Percentiles rank a stretch among this genome's conserved stretches.
These are phyloP conservation scores for Scomber japonicus DNA, from an alignment of 2,113 vertebrate genomes.

Conservation along the genomic window DNA sequence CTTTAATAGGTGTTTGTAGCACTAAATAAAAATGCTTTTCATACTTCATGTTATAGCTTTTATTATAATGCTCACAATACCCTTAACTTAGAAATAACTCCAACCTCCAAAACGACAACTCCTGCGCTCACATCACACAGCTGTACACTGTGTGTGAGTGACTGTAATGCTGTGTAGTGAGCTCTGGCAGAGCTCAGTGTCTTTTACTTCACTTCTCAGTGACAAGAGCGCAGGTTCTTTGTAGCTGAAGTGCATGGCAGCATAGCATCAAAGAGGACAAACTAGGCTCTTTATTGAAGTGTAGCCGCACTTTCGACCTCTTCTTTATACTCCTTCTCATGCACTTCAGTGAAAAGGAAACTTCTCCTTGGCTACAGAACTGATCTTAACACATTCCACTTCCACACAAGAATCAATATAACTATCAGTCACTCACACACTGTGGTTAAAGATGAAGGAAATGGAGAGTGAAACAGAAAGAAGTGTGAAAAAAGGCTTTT, in stretches of 20 bases:
- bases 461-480: constrained; percentile 36
- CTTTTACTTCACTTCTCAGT: constrained; percentile 71
- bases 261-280: constrained; percentile 81
- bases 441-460: constrained; percentile 33
- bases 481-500: constrained; percentile 1
- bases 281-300: constrained; percentile 81
- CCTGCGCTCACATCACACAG: constrained; percentile 4
- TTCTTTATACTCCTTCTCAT: constrained; percentile 74
- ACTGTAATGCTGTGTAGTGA: constrained; percentile 44
- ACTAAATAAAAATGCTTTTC: not conserved
- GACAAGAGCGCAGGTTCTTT: constrained; percentile 68
- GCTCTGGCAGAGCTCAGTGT: constrained; percentile 59
- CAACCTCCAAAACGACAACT: not conserved
- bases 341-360: constrained; percentile 75
- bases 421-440: constrained; percentile 43
- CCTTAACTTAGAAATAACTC: constrained; percentile 7
- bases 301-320: constrained; percentile 77
- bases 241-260: constrained; percentile 76
- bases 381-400: constrained; percentile 66
- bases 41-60: too few relatives aligned
- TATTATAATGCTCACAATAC: not conserved
- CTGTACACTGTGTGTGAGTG: constrained; percentile 14
- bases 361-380: constrained; percentile 58
- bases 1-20: too few relatives aligned
- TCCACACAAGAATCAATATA: constrained; percentile 44